phyloP scores from a whole-genome alignment of 1,140 invertebrate genomes.

The Papilio helenus region DNA sequence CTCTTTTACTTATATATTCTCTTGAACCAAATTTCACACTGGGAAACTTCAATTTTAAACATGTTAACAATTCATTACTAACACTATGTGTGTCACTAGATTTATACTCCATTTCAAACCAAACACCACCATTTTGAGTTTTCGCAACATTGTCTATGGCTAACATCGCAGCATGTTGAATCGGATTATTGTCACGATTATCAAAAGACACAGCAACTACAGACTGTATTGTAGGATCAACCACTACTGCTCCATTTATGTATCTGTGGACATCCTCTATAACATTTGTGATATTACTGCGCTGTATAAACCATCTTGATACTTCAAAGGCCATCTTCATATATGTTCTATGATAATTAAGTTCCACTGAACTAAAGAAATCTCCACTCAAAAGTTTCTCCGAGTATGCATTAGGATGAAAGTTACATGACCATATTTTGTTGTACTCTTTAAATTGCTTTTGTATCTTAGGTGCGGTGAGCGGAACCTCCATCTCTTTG shows the following conservation, averaged over 20 bases:
- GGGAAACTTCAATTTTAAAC: slow-evolving; percentile 62
- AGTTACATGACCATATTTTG: slow-evolving; percentile 92
- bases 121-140: slow-evolving; percentile 91
- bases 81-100: slow-evolving; percentile 41
- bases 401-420: slow-evolving; percentile 89
- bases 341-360: slow-evolving; percentile 84
- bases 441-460: slow-evolving; percentile 86
- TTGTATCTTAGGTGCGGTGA: slow-evolving; percentile 84
- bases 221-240: slow-evolving; percentile 86
- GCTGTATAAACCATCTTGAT: slow-evolving; percentile 67
- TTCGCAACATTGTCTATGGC: slow-evolving; percentile 93
- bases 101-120: slow-evolving; percentile 66
- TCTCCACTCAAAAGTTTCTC: slow-evolving; percentile 86
- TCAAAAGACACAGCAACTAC: slow-evolving; percentile 88
- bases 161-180: slow-evolving; percentile 93
- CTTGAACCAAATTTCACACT: slow-evolving; percentile 62
- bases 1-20: slow-evolving; percentile 50
- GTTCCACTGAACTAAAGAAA: slow-evolving; percentile 85
- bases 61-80: slow-evolving; percentile 50
- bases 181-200: slow-evolving; percentile 85
- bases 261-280: slow-evolving; percentile 51
- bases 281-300: slow-evolving; percentile 31
- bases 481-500: slow-evolving; percentile 84
- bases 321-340: slow-evolving; percentile 86
- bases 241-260: slow-evolving; percentile 85